Evolutionary conservation across 2,113 vertebrate species (phyloP), one percentile per base, ranked within the genome.

Genomic region (Hippocampus barbouri): DNA sequence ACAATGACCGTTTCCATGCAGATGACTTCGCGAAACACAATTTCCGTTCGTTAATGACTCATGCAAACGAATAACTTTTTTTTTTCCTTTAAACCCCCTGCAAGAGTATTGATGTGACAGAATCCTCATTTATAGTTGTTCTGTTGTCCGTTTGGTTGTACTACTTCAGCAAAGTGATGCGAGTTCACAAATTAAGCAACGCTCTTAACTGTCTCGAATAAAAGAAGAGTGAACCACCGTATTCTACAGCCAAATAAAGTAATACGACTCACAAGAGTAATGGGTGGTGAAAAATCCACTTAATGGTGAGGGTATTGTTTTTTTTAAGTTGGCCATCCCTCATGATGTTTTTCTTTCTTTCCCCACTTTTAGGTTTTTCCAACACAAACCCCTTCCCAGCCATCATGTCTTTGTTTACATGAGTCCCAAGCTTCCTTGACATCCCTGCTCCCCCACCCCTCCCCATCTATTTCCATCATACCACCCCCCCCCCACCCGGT

Each of bases 321-420:
- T 27, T 25, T 14, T 65, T 43, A 45, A 12, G 38, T 34, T 34
- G 30, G 30, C 30, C 27, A 34, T 34, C 30, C 9, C 38, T 64
- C 21, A n/a, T 53, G 8, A 25, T 49, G 2, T 45, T 11, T 62
- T 60, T 66, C 34, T 71, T 49, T 71, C 71, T 23, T 68, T 0
- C 61, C 62, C 68, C 49, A 18, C 53, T 45, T 9, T 38, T 68
- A 88, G 88, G 73, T 74, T 73, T 67, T 63, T 72, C 9, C 63
- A 62, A 23, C 60, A 20, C 45, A 6, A 1, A 74, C 7, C 9
- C 49, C 7, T 25, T 30, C 72, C 21, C 9, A 68, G 34, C 69
- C 54, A 68, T 66, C 62, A 92, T 92, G 90, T 86, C 87, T 71
- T 92, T 91, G 79, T 77, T 62, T 53, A 76, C 69, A 71, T 65